phyloP scores from a whole-genome alignment of 2,113 vertebrate species.

The Tragelaphus scriptus region DNA sequence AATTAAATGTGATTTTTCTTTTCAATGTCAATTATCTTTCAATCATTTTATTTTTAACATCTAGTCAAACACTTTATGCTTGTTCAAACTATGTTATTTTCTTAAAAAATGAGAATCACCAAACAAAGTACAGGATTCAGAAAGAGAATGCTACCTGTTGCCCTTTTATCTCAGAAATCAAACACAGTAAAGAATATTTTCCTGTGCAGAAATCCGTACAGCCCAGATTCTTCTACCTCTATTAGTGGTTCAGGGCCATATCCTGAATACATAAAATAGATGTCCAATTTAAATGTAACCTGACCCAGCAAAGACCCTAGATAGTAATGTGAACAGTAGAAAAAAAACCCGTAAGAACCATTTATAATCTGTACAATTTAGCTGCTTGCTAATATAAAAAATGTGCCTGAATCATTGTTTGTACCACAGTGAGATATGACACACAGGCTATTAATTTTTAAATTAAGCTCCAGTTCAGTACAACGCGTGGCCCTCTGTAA shows the following conservation, averaged over 20 bases:
- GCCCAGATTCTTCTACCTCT: not conserved
- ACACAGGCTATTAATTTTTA: slow-evolving; percentile 33
- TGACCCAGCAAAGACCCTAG: slow-evolving; percentile 24
- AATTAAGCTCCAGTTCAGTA: slow-evolving; percentile 36
- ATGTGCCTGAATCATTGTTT: not conserved
- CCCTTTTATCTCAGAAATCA: slow-evolving; percentile 3
- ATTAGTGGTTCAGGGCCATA: not conserved
- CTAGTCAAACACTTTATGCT: slow-evolving; percentile 17
- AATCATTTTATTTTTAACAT: slow-evolving; percentile 47
- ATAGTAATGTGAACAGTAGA: not conserved
- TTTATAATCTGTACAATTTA: slow-evolving; percentile 22
- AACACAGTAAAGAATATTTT: not conserved
- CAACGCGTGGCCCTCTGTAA: not conserved
- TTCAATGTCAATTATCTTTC: slow-evolving; percentile 36
- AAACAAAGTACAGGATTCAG: slow-evolving; percentile 8
- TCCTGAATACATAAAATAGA: not conserved
- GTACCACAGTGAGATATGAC: not conserved
- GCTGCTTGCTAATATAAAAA: slow-evolving; percentile 26
- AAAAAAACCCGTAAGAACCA: not conserved
- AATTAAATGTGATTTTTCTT: slow-evolving; percentile 34
- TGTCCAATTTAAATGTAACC: slow-evolving; percentile 37
- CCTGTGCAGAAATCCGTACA: not conserved
- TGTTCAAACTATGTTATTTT: not conserved
- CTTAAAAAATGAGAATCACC: not conserved
- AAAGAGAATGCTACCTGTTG: not conserved